phyloP scores from a whole-genome alignment of 2,888 invertebrate species.

The Eremobia ochroleuca region DNA sequence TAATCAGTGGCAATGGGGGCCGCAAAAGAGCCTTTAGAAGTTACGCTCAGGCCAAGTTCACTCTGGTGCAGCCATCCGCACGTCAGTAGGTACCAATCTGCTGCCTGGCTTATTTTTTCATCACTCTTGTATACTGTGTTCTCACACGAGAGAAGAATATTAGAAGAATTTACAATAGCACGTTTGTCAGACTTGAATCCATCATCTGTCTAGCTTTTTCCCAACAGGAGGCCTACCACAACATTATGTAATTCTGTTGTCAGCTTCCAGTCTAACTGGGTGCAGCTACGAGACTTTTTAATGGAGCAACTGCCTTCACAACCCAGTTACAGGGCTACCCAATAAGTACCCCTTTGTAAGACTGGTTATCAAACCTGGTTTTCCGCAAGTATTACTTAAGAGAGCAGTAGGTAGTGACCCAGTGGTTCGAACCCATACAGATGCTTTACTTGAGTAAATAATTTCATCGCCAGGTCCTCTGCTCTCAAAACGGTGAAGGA shows the following conservation, averaged over 20 bases:
- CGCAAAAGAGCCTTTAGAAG: background rate
- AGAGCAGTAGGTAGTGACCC: too few species aligned
- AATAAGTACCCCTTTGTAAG: background rate
- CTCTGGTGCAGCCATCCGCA: background rate
- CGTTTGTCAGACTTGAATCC: background rate
- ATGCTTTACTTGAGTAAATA: too few species aligned
- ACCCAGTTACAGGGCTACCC: background rate
- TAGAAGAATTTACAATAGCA: background rate
- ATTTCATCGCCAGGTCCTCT: too few species aligned
- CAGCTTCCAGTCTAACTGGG: background rate
- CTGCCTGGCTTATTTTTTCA: background rate
- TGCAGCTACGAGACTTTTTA: background rate
- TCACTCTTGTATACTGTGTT: background rate
- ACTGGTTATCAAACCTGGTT: background rate
- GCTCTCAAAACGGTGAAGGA: too few species aligned
- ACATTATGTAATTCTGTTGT: too few species aligned
- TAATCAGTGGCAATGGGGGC: background rate
- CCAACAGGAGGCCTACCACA: background rate
- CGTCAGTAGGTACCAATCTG: background rate
- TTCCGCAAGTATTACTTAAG: too few species aligned
- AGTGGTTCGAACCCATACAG: too few species aligned
- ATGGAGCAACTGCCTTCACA: background rate
- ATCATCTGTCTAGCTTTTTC: background rate
- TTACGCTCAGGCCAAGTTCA: background rate
- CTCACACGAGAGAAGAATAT: background rate